Conservation (phyloP, 2,113 vertebrate genomes). For the Spheniscus mendiculus region DNA sequence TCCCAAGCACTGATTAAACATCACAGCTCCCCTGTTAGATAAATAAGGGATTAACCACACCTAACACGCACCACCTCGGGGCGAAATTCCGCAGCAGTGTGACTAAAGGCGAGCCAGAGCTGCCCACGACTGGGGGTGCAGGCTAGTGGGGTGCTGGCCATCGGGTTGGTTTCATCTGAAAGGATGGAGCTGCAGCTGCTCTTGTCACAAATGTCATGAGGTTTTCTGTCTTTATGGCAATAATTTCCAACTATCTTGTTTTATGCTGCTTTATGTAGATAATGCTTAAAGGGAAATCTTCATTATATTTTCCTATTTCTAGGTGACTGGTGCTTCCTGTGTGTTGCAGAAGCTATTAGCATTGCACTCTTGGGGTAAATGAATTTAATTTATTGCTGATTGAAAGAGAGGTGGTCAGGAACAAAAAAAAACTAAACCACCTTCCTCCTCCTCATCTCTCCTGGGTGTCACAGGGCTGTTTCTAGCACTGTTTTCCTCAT, state of each 20-base stretch:
- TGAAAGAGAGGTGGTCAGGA: neutral
- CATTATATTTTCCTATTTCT: fast-evolving
- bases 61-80: fast-evolving
- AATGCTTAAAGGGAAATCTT: neutral
- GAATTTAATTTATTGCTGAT: neutral
- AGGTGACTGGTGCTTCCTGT: neutral
- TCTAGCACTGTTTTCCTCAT: neutral
- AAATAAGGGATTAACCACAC: neutral
- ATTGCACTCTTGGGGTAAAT: neutral
- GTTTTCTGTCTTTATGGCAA: neutral
- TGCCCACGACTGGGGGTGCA: fast-evolving
- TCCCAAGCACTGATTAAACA: neutral
- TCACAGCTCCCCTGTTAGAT: neutral
- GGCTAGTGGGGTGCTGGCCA: fast-evolving
- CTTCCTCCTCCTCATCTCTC: neutral
- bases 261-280: neutral
- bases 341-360: neutral
- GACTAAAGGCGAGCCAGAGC: neutral
- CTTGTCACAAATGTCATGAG: neutral
- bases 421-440: neutral
- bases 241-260: neutral
- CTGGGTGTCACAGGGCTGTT: neutral
- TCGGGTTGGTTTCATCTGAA: fast-evolving
- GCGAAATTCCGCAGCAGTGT: neutral
- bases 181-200: fast-evolving